Evolutionary conservation across 2,113 vertebrate species (phyloP).

Genomic region (Cephalopholis sonnerati): DNA sequence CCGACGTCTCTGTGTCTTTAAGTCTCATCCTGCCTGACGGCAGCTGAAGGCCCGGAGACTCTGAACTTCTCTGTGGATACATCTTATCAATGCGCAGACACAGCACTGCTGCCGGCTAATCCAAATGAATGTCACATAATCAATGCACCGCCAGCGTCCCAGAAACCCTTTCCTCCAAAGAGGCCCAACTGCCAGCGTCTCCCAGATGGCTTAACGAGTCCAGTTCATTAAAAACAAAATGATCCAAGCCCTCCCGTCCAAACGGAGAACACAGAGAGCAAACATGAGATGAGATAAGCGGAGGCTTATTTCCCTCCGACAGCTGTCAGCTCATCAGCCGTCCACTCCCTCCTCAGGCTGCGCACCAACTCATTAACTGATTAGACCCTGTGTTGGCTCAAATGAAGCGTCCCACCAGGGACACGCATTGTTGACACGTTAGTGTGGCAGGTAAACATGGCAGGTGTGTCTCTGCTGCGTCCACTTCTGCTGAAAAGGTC

Average conservation of each 20-base stretch:
- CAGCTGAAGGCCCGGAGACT: constrained; percentile 9
- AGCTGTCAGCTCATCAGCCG: constrained; percentile 77
- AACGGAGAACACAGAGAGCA: constrained; percentile 50
- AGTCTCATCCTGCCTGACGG: constrained; percentile 11
- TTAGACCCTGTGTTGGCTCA: constrained; percentile 52
- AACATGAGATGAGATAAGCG: constrained; percentile 64
- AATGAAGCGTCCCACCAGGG: constrained; percentile 31
- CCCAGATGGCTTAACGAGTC: constrained; percentile 68
- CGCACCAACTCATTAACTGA: constrained; percentile 58
- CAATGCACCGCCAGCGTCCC: constrained; percentile 60
- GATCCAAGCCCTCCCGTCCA: constrained; percentile 38
- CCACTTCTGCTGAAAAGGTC: constrained; percentile 14
- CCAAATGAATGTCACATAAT: constrained; percentile 77
- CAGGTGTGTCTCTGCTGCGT: neutral
- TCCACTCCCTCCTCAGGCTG: constrained; percentile 45
- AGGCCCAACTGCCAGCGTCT: constrained; percentile 53
- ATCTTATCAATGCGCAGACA: constrained; percentile 41
- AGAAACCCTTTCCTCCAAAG: constrained; percentile 45
- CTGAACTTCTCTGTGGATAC: constrained; percentile 10
- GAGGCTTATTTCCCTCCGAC: constrained; percentile 74
- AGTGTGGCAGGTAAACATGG: constrained; percentile 13
- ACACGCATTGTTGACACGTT: constrained; percentile 2
- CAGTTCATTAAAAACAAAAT: constrained; percentile 77
- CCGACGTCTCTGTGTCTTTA: constrained; percentile 29
- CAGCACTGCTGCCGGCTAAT: constrained; percentile 47